phyloP scores from a whole-genome alignment of 2,797 vertebrate genomes.

The Adelosebastes latens region DNA sequence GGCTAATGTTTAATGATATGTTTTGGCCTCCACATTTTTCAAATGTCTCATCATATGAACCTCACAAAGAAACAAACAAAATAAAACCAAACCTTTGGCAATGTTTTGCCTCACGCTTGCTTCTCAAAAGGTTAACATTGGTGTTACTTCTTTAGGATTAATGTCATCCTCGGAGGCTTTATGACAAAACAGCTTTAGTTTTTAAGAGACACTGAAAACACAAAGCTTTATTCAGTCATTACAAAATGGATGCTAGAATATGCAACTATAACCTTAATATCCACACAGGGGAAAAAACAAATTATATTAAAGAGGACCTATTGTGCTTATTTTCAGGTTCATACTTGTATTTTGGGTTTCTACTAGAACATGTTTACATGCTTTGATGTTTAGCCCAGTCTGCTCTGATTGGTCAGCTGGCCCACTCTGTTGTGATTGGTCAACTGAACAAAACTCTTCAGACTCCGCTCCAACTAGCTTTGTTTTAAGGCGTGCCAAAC shows the following conservation, averaged over 20 bases:
- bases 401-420: too few species aligned
- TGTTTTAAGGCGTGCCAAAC: too few species aligned
- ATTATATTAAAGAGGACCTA: not conserved
- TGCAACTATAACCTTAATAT: not conserved
- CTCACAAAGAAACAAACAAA: not conserved
- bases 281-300: not conserved
- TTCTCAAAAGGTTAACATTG: not conserved
- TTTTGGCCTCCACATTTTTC: not conserved
- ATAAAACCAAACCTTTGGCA: slow-evolving; percentile 10
- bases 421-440: too few species aligned
- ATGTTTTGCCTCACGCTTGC: not conserved
- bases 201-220: slow-evolving; percentile 9
- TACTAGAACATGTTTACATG: too few species aligned
- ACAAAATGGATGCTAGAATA: not conserved
- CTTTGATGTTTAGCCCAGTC: too few species aligned
- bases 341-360: too few species aligned
- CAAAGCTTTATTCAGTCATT: slow-evolving; percentile 8
- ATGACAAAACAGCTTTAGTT: slow-evolving; percentile 14
- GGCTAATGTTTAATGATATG: slow-evolving; percentile 30
- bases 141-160: slow-evolving; percentile 15
- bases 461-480: too few species aligned
- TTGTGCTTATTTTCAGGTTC: too few species aligned
- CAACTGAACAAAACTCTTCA: too few species aligned
- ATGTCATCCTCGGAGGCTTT: slow-evolving; percentile 21
- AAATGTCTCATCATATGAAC: slow-evolving; percentile 3